Evolutionary conservation across 2,797 vertebrate species (phyloP), one percentile per base, ranked within the genome.

Genomic region (Enteromius afrohamiltoni): DNA sequence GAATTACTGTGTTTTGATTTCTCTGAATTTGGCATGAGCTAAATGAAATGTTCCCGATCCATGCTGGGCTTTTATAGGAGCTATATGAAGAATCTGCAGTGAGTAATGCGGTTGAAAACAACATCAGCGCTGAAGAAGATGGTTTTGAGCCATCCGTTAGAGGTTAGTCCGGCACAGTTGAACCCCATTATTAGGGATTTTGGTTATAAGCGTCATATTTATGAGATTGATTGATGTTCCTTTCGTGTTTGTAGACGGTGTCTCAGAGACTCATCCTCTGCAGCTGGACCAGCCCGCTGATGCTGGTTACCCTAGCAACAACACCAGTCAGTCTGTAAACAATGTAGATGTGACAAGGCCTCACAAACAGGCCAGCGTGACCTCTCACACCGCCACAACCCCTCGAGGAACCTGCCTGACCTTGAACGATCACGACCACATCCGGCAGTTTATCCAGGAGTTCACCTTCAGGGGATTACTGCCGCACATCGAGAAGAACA

Each of bases 401-500:
- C 94, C 93, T 87, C 97, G 96, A 37, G 98, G 98, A 80, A 93
- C 94, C 31, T 98, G 95, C 90, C 93, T 99, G 87, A 97, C 97
- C 10, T 96, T 99, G 31, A 98, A 95, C 3, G 98, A 99, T 92
- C 98, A 99, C 0, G 98, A 99, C 90, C 95, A 95, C 90, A 97
- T 99, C 90, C 94, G 98, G 53, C 97, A 99, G 86, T 99, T 99
- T 88, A 95, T 99, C 89, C 98, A 99, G 82, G 98, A 99, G 89
- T 99, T 99, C 90, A 98, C 97, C 3, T 98, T 98, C 92, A 94
- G 98, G 78, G 98, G 98, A 45, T 96, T 99, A 89, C 87, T 99
- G 86, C 98, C 98, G 0, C 98, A 99, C 89, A 94, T 99, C 70
- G 98, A 99, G 93, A 99, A 98, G 92, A 99, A 97, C 88, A 98